These are phyloP conservation scores for Rafetus swinhoei DNA, from an alignment of 2,113 vertebrate species.

Conservation along the genomic window DNA sequence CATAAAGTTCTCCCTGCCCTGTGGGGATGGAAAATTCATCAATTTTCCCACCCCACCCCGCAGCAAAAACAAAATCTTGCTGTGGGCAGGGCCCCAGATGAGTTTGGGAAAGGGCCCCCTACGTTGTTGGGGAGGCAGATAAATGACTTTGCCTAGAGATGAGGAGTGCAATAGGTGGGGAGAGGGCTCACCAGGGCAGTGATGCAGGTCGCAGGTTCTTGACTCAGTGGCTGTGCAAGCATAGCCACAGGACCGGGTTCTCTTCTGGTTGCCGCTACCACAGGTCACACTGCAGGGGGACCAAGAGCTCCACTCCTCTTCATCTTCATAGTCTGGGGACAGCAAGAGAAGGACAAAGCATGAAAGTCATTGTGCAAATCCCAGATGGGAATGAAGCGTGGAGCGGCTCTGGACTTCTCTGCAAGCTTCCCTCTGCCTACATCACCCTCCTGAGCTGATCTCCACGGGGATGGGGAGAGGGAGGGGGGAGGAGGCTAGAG, in stretches of 20 bases:
- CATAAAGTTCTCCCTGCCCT: not conserved
- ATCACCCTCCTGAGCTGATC: not conserved
- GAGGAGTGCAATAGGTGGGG: not conserved
- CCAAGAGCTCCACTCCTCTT: constrained; percentile 91
- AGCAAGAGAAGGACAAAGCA: constrained; percentile 24
- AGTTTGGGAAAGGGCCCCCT: not conserved
- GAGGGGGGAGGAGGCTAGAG: not conserved
- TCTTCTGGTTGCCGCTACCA: constrained; percentile 85
- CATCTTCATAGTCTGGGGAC: constrained; percentile 82
- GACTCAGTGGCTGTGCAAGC: constrained; percentile 89
- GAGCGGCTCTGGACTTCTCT: not conserved
- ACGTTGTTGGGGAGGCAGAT: accelerated
- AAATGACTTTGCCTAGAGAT: not conserved
- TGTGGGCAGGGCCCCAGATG: not conserved
- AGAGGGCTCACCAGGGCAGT: constrained; percentile 84
- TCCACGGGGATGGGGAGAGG: not conserved
- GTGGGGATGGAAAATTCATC: not conserved
- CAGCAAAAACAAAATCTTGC: not conserved
- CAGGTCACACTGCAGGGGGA: constrained; percentile 90
- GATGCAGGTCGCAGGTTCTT: constrained; percentile 82
- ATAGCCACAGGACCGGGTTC: constrained; percentile 88
- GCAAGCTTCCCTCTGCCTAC: not conserved
- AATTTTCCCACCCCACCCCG: not conserved
- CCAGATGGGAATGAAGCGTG: not conserved
- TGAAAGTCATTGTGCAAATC: not conserved